Base-by-base conservation (phyloP, 2,888 invertebrate species). In the Spisula subtruncata region DNA sequence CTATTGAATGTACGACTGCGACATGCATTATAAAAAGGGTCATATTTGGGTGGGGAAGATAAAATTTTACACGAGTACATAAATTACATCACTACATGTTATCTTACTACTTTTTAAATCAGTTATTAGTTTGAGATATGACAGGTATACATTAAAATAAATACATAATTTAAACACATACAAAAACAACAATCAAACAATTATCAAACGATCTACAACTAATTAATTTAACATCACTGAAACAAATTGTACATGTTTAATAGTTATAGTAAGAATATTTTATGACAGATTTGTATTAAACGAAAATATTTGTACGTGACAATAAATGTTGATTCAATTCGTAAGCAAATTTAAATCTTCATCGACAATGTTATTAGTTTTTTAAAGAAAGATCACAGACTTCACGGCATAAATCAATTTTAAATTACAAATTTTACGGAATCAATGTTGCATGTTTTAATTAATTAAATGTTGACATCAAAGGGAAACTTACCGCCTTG, bases 401-500 rank as follows among this genome's bases (percentile, higher is more conserved):
- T 41, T 41, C 1, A 51, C 12, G 51, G 12, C 12, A 51, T 51
- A 51, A 41, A 51, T 10, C 16, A 6, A 51, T 10, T 51, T 51
- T 12, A 51, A 51, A 51, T 8, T 51, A 14, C 51, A 51, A 51
- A 16, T 51, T 51, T 12, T 51, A 51, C 51, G 1, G 14, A 51
- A 51, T 51, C 6, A 51, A 51, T 16, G 16, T 51, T 16, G 12
- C 51, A 51, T 51, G 51, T 51, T 10, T 5, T 5, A 41, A 5
- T 51, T 51, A 12, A 8, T 66, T 4, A 66, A 25, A 6, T 12
- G n/a, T 25, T 66, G n/a, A 25, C 25, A 66, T 66, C 25, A 66
- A 66, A 25, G 25, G 25, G n/a, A 10, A 81, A 90, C 90, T 89
- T 66, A 90, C 90, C 86, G 35, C 87, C 86, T 80, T 90, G 89